Conservation (phyloP, 2,888 invertebrate genomes). For the Camptogramma bilineatum region DNA sequence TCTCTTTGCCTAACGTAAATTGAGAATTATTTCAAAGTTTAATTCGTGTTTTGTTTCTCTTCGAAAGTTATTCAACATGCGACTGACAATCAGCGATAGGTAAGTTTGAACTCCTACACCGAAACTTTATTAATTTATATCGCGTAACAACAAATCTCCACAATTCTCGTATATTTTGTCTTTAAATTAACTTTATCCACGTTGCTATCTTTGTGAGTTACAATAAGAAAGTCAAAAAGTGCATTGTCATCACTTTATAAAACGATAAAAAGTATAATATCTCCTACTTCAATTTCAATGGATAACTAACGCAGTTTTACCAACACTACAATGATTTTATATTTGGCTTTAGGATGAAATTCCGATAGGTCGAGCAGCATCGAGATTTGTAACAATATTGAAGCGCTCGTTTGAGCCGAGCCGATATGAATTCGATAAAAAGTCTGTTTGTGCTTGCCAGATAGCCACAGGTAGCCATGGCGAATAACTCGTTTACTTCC, state of each 20-base stretch:
- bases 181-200: not conserved
- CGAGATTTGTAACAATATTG: conserved; percentile 33
- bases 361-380: conserved; percentile 7
- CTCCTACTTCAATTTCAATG: not conserved
- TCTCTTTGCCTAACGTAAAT: conserved; percentile 20
- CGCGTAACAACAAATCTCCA: conserved; percentile 5
- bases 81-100: conserved; percentile 41
- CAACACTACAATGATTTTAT: not conserved
- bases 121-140: conserved; percentile 15
- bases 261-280: not conserved
- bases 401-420: conserved; percentile 27
- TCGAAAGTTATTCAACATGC: conserved; percentile 36
- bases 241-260: not conserved
- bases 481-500: conserved; percentile 3
- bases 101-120: conserved; percentile 30
- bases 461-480: conserved; percentile 3
- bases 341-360: not conserved
- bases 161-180: not conserved
- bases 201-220: not conserved
- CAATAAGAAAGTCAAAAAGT: not conserved
- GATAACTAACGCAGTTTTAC: not conserved
- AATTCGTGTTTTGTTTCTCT: conserved; percentile 41
- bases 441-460: conserved; percentile 26
- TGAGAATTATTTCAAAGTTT: conserved; percentile 38
- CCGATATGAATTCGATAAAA: conserved; percentile 33